Conservation (phyloP, 1,140 invertebrate species). For the Cyrtorhinus lividipennis region DNA sequence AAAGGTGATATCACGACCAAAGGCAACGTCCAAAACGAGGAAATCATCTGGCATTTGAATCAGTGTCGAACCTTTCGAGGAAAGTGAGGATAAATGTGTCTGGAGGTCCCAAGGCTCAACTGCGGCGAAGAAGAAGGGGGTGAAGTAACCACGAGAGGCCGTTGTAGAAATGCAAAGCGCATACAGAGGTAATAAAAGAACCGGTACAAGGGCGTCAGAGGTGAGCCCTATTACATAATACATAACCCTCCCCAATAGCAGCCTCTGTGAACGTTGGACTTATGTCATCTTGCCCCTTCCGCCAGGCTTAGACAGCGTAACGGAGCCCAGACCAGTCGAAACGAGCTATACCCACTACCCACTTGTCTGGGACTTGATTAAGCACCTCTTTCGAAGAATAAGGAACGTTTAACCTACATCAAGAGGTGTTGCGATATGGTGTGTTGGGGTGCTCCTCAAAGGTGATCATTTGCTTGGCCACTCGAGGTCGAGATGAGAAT, state of each 20-base stretch:
- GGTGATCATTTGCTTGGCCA: too few relatives aligned
- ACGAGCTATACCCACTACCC: background rate
- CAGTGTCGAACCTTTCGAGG: too few relatives aligned
- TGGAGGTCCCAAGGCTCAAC: too few relatives aligned
- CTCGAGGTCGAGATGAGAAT: too few relatives aligned
- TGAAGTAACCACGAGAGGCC: too few relatives aligned
- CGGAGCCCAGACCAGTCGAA: background rate
- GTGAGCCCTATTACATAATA: background rate
- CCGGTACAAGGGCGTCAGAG: background rate
- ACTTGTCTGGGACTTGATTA: background rate
- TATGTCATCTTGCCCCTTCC: background rate
- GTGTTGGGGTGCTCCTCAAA: background rate
- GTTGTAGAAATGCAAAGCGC: background rate
- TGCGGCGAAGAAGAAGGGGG: background rate
- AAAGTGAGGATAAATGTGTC: too few relatives aligned
- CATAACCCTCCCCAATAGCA: background rate
- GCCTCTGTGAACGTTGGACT: too few relatives aligned
- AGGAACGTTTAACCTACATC: background rate
- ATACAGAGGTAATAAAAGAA: slow-evolving; percentile 4
- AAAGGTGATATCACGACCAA: too few relatives aligned
- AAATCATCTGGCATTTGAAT: too few relatives aligned
- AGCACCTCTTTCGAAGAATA: background rate
- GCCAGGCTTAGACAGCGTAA: background rate
- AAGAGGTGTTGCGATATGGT: background rate
- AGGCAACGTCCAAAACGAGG: too few relatives aligned